These are phyloP conservation scores for Leptodactylus fallax DNA, from an alignment of 2,797 vertebrate genomes.

Conservation along the genomic window DNA sequence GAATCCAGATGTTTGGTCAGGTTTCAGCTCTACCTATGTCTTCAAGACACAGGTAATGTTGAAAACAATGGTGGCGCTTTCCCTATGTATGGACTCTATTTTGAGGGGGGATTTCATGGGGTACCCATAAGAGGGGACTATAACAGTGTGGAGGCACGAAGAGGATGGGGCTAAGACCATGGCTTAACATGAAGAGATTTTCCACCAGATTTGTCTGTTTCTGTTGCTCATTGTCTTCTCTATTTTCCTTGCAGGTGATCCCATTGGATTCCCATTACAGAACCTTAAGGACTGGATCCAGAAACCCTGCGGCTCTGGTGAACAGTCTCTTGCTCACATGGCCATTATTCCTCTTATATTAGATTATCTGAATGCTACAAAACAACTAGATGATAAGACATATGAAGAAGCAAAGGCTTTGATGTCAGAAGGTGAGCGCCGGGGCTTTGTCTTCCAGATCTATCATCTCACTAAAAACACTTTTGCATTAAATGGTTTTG, in stretches of 20 bases:
- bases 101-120: too few species aligned
- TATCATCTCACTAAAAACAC: background rate
- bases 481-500: background rate
- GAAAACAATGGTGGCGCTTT: too few species aligned
- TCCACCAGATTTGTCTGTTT: too few species aligned
- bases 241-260: slow-evolving; percentile 63
- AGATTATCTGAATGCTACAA: slow-evolving; percentile 68
- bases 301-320: slow-evolving; percentile 68
- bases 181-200: too few species aligned
- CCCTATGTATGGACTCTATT: too few species aligned
- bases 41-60: too few species aligned
- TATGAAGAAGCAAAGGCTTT: slow-evolving; percentile 48
- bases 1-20: too few species aligned
- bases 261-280: slow-evolving; percentile 49
- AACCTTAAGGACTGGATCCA: slow-evolving; percentile 66
- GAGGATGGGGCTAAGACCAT: too few species aligned
- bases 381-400: slow-evolving; percentile 66
- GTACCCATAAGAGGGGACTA: too few species aligned
- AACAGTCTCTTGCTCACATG: slow-evolving; percentile 71
- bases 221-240: too few species aligned
- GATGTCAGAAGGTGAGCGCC: slow-evolving; percentile 59
- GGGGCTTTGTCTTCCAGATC: background rate
- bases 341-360: slow-evolving; percentile 63
- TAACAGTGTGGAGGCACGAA: too few species aligned
- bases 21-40: too few species aligned